A percentile compares a stretch with the other conserved stretches of the same genome.
Evolutionary conservation across 2,113 vertebrate species (phyloP).

Genomic region (Chroicocephalus ridibundus): DNA sequence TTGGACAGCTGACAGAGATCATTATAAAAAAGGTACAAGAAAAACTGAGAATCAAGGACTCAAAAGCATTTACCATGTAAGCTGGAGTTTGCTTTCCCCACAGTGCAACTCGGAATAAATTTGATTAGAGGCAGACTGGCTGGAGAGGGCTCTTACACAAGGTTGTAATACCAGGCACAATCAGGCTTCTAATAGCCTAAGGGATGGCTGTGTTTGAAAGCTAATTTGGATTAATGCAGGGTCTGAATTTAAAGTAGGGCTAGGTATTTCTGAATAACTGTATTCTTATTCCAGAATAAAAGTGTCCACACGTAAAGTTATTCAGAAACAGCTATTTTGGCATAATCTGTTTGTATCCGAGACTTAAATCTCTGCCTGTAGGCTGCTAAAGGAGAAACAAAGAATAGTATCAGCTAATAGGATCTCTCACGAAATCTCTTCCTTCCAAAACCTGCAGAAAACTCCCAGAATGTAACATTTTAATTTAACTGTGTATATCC

Average conservation of each 20-base stretch:
- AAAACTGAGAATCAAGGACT: constrained; percentile 5
- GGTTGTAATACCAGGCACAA: constrained; percentile 28
- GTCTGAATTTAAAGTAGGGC: constrained; percentile 50
- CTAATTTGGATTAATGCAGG: constrained; percentile 60
- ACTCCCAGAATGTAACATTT: neutral
- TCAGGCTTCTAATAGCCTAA: constrained; percentile 45
- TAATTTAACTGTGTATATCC: constrained; percentile 15
- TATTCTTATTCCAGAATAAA: constrained; percentile 48
- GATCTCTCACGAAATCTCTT: constrained; percentile 35
- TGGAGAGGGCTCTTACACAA: constrained; percentile 1
- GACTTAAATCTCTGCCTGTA: constrained; percentile 46
- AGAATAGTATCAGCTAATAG: constrained; percentile 43
- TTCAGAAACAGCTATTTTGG: constrained; percentile 54
- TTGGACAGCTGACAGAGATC: neutral
- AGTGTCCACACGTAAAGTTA: constrained; percentile 29
- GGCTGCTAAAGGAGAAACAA: constrained; percentile 39
- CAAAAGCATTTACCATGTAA: neutral
- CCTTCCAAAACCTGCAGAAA: constrained; percentile 25
- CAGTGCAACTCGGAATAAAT: constrained; percentile 25
- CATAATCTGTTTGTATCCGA: neutral
- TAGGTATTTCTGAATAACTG: constrained; percentile 45
- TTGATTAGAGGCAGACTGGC: constrained; percentile 20
- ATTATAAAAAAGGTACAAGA: neutral
- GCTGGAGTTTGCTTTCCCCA: neutral
- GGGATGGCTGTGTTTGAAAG: constrained; percentile 46